Evolutionary conservation across 1,140 invertebrate genomes (phyloP), one percentile per base, ranked within the genome.

Genomic region (Lepidotrigona ventralis): DNA sequence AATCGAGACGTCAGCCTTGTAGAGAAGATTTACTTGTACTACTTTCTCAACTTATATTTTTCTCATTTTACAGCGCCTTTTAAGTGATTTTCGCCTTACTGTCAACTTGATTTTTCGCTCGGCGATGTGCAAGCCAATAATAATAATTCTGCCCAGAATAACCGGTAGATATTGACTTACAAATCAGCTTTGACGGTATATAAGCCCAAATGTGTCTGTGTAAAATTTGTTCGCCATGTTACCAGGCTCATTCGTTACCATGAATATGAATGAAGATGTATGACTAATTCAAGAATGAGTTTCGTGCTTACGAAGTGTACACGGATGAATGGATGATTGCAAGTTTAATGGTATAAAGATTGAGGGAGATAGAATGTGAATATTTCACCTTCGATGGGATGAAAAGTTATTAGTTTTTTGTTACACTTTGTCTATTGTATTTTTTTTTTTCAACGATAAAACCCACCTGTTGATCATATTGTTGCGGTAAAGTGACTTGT

Each of bases 241-340:
- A 66, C 21, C 12, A 5, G 5, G 2, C 4, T 5, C 4, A 33
- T 33, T 23, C 51, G 75, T 66, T 51, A 29, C 17, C 17, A 76
- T 46, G 60, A 51, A 77, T 64, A 64, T 77, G 39, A 77, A 77
- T 33, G 58, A 64, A 46, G 33, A 26, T 26, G 2, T 21, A 75
- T 21, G 19, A 17, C 1, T 23, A 21, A 39, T 23, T 33, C 33
- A 9, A 21, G 23, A 23, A 70, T n/a, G 12, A 46, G 1, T 46
- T 8, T 8, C 39, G 6, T 6, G 39, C 39, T 69, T 15, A 46
- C 23, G 23, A 17, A 2, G 3, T 14, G 58, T 60, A n/a, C 68
- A 33, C 8, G 6, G 23, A n/a, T 46, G 8, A 14, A 51, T 12
- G 68, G 17, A 51, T n/a, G 66, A 29, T 33, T 8, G 64, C 0